Evolutionary conservation across 2,888 invertebrate species (phyloP).

Genomic region (Tetramorium bicarinatum): DNA sequence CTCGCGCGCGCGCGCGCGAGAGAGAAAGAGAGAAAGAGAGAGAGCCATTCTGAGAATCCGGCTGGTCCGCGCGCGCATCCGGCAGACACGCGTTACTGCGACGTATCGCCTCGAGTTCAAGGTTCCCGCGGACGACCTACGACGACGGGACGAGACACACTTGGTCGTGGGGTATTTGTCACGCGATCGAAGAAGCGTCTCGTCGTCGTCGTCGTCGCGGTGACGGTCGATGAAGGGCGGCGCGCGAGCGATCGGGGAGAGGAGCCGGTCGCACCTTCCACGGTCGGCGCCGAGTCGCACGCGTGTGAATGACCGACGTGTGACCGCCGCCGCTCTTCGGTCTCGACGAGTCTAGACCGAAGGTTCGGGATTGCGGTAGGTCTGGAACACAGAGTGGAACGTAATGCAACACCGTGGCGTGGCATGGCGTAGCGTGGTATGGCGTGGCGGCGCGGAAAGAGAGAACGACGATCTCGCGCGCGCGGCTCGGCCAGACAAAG

Average conservation of each 20-base stretch:
- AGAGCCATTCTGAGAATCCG: slow-evolving; percentile 75
- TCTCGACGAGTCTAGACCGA: slow-evolving; percentile 76
- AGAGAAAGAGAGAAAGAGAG: background rate
- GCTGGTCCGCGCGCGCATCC: slow-evolving; percentile 53
- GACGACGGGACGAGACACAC: slow-evolving; percentile 13
- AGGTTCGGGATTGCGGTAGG: slow-evolving; percentile 82
- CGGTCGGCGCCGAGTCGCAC: slow-evolving; percentile 58
- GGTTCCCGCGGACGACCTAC: slow-evolving; percentile 48
- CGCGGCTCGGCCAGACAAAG: slow-evolving; percentile 69
- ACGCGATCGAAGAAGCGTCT: slow-evolving; percentile 45
- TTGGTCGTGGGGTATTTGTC: slow-evolving; percentile 32
- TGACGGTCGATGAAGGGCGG: slow-evolving; percentile 45
- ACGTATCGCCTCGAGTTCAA: slow-evolving; percentile 63
- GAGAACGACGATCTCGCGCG: slow-evolving; percentile 61
- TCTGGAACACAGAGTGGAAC: slow-evolving; percentile 77
- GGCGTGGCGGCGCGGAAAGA: slow-evolving; percentile 33
- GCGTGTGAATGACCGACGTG: slow-evolving; percentile 82
- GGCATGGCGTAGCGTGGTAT: background rate
- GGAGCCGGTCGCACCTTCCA: slow-evolving; percentile 13
- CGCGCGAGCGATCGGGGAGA: slow-evolving; percentile 20
- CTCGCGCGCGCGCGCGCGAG: slow-evolving; percentile 63
- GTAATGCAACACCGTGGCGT: slow-evolving; percentile 75
- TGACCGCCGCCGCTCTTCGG: slow-evolving; percentile 69
- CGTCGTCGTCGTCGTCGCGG: slow-evolving; percentile 32
- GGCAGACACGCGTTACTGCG: slow-evolving; percentile 47